These are phyloP conservation scores for Ptilodon capucinus DNA, from an alignment of 2,888 invertebrate species.

Conservation along the genomic window DNA sequence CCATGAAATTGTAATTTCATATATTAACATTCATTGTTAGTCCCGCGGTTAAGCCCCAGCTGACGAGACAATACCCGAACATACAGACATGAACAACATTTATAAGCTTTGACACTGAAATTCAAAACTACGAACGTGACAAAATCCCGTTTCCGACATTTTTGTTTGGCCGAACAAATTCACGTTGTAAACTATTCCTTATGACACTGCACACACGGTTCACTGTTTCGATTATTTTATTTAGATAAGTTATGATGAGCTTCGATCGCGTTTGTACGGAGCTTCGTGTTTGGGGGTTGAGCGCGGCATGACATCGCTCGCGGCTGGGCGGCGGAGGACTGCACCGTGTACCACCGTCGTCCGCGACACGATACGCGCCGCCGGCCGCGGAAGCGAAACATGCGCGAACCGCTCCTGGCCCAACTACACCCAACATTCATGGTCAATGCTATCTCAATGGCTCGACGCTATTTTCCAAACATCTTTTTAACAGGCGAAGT, in stretches of 20 bases:
- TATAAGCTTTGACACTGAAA: slow-evolving; percentile 68
- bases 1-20: slow-evolving; percentile 26
- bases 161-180: slow-evolving; percentile 38
- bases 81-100: slow-evolving; percentile 61
- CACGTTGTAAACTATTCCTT: slow-evolving; percentile 10
- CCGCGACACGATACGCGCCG: slow-evolving; percentile 9
- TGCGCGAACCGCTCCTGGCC: slow-evolving; percentile 41
- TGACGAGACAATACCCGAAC: slow-evolving; percentile 34
- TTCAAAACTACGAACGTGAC: slow-evolving; percentile 73
- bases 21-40: slow-evolving; percentile 53
- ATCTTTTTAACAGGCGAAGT: no score
- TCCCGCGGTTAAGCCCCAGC: slow-evolving; percentile 41
- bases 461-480: slow-evolving; percentile 41
- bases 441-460: slow-evolving; percentile 60
- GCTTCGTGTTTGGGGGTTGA: slow-evolving; percentile 38
- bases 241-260: slow-evolving; percentile 22
- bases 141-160: slow-evolving; percentile 53
- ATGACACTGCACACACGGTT: slow-evolving; percentile 55
- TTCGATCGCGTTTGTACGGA: slow-evolving; percentile 36
- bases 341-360: slow-evolving; percentile 36
- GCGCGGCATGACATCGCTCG: slow-evolving; percentile 68
- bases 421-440: slow-evolving; percentile 48
- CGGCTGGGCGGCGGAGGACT: slow-evolving; percentile 62
- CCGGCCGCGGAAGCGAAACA: slow-evolving; percentile 33
- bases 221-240: slow-evolving; percentile 19